A percentile compares a stretch with the other conserved stretches of the same genome.
Evolutionary conservation across 2,797 vertebrate species (phyloP).

Genomic region (Gymnoscopelus microlampas): DNA sequence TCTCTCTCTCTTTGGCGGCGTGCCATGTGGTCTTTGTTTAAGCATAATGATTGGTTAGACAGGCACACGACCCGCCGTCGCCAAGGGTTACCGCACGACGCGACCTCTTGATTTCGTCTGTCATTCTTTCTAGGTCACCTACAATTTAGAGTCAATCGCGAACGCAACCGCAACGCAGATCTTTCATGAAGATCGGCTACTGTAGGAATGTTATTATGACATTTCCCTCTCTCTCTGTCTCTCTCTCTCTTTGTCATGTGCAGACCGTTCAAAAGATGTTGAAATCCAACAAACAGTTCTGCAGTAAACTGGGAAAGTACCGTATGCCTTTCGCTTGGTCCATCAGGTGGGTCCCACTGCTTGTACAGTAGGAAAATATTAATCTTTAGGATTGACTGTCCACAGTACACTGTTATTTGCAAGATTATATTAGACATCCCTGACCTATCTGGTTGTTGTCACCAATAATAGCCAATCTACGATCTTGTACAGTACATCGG

Average conservation of each 20-base stretch:
- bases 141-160: conserved; percentile 33
- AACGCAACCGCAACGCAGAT: conserved; percentile 6
- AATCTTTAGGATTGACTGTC: neutral
- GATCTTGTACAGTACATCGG: no score
- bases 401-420: no score
- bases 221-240: conserved; percentile 5
- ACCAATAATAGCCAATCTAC: no score
- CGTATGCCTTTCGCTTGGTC: conserved; percentile 98
- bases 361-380: neutral
- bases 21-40: conserved; percentile 61
- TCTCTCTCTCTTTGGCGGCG: conserved; percentile 25
- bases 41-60: conserved; percentile 60
- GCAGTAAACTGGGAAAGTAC: conserved; percentile 94
- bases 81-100: conserved; percentile 44
- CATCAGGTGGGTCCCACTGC: conserved; percentile 85
- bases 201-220: conserved; percentile 33
- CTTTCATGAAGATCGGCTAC: conserved; percentile 30
- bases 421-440: no score
- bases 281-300: conserved; percentile 96
- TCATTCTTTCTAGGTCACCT: conserved; percentile 30
- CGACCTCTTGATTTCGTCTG: conserved; percentile 49
- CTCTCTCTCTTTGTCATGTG: conserved; percentile 15
- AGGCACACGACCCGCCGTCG: conserved; percentile 54
- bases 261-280: conserved; percentile 95
- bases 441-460: no score